Evolutionary conservation across 1,140 invertebrate species (phyloP).

Genomic region (Lucilia cuprina): DNA sequence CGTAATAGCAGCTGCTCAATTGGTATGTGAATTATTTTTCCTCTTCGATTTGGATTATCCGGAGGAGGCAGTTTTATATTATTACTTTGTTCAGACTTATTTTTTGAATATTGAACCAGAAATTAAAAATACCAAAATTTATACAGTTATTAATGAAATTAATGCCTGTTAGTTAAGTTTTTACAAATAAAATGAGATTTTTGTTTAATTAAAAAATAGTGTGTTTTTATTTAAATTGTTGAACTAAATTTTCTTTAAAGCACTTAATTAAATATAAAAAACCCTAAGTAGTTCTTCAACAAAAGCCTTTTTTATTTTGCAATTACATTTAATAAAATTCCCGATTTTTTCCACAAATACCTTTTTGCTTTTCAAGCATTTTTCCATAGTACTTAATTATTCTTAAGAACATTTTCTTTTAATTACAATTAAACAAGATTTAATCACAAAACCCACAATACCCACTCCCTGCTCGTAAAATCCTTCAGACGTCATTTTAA

Average conservation of each 20-base stretch:
- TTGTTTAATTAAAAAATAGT: not conserved
- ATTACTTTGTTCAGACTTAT: not conserved
- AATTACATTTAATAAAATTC: too few relatives aligned
- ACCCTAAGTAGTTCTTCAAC: too few relatives aligned
- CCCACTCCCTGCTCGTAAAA: too few relatives aligned
- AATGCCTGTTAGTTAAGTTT: not conserved
- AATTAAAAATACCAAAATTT: not conserved
- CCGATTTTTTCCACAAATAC: too few relatives aligned
- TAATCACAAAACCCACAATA: not conserved
- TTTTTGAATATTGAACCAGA: constrained; percentile 7
- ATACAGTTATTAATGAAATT: constrained; percentile 20
- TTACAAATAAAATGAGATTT: not conserved
- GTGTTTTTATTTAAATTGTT: not conserved
- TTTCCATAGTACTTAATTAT: too few relatives aligned
- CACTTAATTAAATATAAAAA: too few relatives aligned
- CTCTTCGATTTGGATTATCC: not conserved
- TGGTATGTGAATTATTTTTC: not conserved
- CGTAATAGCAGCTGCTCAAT: not conserved
- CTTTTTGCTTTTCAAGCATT: too few relatives aligned
- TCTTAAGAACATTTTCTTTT: not conserved
- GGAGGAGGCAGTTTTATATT: not conserved
- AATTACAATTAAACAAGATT: constrained; percentile 4
- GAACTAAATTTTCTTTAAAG: not conserved
- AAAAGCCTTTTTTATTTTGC: too few relatives aligned
- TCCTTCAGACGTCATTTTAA: too few relatives aligned